Conservation (phyloP, 2,888 invertebrate species). For the Quadroppia sp. region DNA sequence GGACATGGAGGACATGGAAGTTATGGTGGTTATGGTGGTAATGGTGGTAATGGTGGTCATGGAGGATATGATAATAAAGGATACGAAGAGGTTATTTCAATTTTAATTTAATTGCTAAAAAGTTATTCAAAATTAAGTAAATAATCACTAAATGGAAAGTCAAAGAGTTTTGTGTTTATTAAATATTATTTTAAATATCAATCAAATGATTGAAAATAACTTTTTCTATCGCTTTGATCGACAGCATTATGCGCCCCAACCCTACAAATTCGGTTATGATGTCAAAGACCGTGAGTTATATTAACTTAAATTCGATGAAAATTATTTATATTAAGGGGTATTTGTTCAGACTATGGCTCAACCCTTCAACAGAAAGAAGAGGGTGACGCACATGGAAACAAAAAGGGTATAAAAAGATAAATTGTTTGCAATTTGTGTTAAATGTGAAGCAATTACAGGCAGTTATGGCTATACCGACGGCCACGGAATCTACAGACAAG, state of each 20-base stretch:
- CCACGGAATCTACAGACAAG: slow-evolving; percentile 46
- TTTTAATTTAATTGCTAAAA: too few relatives aligned
- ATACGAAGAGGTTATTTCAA: slow-evolving; percentile 14
- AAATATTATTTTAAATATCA: not conserved
- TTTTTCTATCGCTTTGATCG: not conserved
- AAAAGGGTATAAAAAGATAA: slow-evolving; percentile 39
- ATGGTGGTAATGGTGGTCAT: not conserved
- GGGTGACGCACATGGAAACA: slow-evolving; percentile 46
- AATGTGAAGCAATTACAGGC: slow-evolving; percentile 26
- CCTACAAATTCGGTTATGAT: slow-evolving; percentile 47
- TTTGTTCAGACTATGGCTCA: slow-evolving; percentile 30
- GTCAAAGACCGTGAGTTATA: slow-evolving; percentile 45
- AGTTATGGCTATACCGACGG: slow-evolving; percentile 46
- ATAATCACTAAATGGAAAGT: too few relatives aligned
- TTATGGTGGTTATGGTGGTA: not conserved
- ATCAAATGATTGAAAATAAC: not conserved
- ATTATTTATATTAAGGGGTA: not conserved
- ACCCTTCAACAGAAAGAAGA: slow-evolving; percentile 45
- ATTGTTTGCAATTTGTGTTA: not conserved
- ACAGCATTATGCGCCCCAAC: slow-evolving; percentile 44
- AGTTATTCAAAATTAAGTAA: too few relatives aligned
- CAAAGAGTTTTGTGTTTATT: not conserved
- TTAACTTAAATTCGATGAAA: not conserved
- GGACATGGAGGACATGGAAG: not conserved
- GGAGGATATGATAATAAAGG: not conserved